Evolutionary conservation across 2,113 vertebrate genomes (phyloP), one percentile per base, ranked within the genome.

Genomic region (Epinephelus lanceolatus): DNA sequence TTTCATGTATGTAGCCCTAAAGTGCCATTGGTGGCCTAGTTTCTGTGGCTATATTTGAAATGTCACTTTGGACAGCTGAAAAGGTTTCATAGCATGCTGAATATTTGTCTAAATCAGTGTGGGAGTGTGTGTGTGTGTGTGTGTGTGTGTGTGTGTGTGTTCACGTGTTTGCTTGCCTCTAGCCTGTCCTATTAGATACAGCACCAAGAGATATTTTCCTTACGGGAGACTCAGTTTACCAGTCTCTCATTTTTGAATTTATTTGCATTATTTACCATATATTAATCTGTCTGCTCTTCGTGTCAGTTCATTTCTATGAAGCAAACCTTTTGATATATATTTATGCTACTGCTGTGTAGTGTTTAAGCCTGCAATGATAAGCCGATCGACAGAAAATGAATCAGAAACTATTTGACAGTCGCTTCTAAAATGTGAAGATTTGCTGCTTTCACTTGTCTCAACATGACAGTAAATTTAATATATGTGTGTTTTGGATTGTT

Each of bases 31-130:
- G 79, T 93, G 92, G 80, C 92, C 92, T 89, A 92, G 67, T 83
- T 90, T 92, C 82, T 80, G 83, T 62, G 70, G 86, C 88, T 84
- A 75, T 91, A 78, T 92, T 86, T 89, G 77, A 92, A 92, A 93
- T 91, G 88, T 86, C 90, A 86, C 37, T 84, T 86, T 90, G 82
- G 73, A 86, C 85, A 81, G 76, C 67, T 67, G 73, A 82, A 79
- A 85, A 76, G 73, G 56, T 85, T 85, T 86, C 61, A 60, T 63
- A 75, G 76, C 59, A 66, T 70, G 53, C 17, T 51, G 53, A 74
- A 56, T 81, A 53, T 75, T 72, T 87, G 68, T 85, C 25, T 40
- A 55, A 89, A 77, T 9, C 30, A 75, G 0, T 47, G 25, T 59
- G 30, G 3, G 2, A 37, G 1, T 65, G 30, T 76, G n/a, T 71